A percentile compares a stretch with the other conserved stretches of the same genome.
phyloP scores from a whole-genome alignment of 1,140 invertebrate species.

The Pararge aegeria region DNA sequence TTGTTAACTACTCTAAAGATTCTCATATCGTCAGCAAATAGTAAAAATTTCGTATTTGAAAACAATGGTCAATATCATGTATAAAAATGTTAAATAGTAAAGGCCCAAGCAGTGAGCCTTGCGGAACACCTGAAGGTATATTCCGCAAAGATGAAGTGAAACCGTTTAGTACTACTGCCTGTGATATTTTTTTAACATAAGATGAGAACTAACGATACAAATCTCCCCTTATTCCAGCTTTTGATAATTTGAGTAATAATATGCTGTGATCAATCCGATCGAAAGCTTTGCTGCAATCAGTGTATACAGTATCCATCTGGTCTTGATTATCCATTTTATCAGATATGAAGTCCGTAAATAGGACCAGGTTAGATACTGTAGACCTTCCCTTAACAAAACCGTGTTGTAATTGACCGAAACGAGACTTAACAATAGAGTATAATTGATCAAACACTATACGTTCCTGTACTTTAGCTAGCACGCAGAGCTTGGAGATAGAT shows the following conservation, averaged over 20 bases:
- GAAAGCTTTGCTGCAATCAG: conserved; percentile 30
- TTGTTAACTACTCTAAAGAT: not conserved
- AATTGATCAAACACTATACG: conserved; percentile 25
- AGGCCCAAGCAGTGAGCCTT: not conserved
- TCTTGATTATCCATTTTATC: conserved; percentile 16
- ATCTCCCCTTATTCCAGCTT: conserved; percentile 13
- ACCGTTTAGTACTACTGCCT: conserved; percentile 33
- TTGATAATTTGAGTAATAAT: conserved; percentile 2
- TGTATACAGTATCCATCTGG: conserved; percentile 30
- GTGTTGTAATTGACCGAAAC: not conserved
- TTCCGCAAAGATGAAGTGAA: not conserved
- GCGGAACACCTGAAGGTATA: not conserved
- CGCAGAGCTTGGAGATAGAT: conserved; percentile 32
- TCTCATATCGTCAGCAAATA: not conserved
- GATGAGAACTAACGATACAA: conserved; percentile 36
- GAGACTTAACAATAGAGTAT: conserved; percentile 4
- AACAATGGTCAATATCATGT: not conserved
- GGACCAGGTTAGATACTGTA: not conserved
- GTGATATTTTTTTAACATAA: conserved; percentile 32
- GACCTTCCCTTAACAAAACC: not conserved
- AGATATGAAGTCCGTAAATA: conserved; percentile 12
- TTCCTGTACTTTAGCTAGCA: conserved; percentile 38
- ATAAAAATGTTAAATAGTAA: not conserved
- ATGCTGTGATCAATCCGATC: conserved; percentile 22
- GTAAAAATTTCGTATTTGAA: not conserved